These are phyloP conservation scores for Cantharis nigra DNA, from an alignment of 2,888 invertebrate genomes.

Conservation along the genomic window DNA sequence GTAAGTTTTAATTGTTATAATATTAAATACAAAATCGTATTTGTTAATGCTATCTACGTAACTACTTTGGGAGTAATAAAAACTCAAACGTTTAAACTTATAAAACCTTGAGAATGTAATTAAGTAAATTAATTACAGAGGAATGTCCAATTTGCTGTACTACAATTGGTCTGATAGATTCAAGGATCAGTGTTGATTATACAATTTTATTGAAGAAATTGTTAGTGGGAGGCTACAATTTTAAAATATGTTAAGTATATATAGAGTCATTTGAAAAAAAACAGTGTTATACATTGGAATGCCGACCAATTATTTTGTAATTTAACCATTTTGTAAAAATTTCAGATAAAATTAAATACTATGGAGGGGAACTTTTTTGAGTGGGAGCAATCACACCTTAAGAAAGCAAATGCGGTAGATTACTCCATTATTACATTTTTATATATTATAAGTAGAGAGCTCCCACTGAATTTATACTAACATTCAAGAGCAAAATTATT, in stretches of 20 bases:
- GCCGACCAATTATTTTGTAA: neutral
- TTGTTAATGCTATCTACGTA: neutral
- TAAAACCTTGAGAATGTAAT: constrained; percentile 12
- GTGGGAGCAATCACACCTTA: neutral
- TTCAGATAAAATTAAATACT: neutral
- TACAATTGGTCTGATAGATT: constrained; percentile 11
- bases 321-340: neutral
- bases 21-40: neutral
- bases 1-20: neutral
- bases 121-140: constrained; percentile 10
- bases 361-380: neutral
- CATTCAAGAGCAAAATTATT: neutral
- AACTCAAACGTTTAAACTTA: neutral
- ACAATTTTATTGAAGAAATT: constrained; percentile 3
- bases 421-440: neutral
- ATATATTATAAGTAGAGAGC: neutral
- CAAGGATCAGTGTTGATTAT: constrained; percentile 14
- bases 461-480: neutral
- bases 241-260: neutral
- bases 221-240: constrained; percentile 6
- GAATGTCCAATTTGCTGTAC: constrained; percentile 13
- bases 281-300: neutral
- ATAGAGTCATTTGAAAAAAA: neutral
- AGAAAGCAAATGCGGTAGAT: neutral
- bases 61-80: constrained; percentile 6